phyloP scores from a whole-genome alignment of 2,888 invertebrate genomes.

The Myopa testacea region DNA sequence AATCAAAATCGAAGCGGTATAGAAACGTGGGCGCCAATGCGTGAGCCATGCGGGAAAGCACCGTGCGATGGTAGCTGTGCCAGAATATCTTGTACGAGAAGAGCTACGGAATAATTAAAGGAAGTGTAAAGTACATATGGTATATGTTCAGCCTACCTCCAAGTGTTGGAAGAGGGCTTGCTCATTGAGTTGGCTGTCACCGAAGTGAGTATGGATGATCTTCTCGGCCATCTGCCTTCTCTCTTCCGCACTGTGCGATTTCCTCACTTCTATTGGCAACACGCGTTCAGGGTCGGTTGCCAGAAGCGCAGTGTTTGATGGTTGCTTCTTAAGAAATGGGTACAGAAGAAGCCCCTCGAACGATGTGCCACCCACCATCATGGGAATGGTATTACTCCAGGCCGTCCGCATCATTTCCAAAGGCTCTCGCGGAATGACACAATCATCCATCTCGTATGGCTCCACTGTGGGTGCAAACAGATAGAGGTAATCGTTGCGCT shows the following conservation, averaged over 20 bases:
- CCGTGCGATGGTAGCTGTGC: constrained; percentile 60
- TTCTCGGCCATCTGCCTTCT: constrained; percentile 49
- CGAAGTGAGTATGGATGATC: constrained; percentile 68
- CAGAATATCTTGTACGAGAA: constrained; percentile 64
- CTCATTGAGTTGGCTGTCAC: constrained; percentile 58
- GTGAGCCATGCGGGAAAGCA: constrained; percentile 53
- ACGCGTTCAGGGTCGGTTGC: constrained; percentile 54
- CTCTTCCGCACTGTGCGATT: constrained; percentile 40
- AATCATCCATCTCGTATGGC: constrained; percentile 57
- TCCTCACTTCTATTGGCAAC: constrained; percentile 57
- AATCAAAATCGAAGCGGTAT: constrained; percentile 66
- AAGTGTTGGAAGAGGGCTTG: constrained; percentile 60
- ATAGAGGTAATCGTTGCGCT: constrained; percentile 57
- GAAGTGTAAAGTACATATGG: background rate
- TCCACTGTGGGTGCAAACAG: constrained; percentile 65
- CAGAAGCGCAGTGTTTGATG: constrained; percentile 44
- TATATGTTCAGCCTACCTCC: constrained; percentile 56
- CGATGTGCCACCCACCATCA: constrained; percentile 64
- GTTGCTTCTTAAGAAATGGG: constrained; percentile 54
- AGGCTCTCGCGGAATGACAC: constrained; percentile 59
- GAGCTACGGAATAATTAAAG: constrained; percentile 53
- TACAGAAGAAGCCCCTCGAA: constrained; percentile 64
- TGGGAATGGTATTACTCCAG: constrained; percentile 64
- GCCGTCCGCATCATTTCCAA: constrained; percentile 53
- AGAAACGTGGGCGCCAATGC: constrained; percentile 59